These are phyloP conservation scores for Bombus vancouverensis DNA, from an alignment of 1,140 invertebrate species.

Conservation along the genomic window DNA sequence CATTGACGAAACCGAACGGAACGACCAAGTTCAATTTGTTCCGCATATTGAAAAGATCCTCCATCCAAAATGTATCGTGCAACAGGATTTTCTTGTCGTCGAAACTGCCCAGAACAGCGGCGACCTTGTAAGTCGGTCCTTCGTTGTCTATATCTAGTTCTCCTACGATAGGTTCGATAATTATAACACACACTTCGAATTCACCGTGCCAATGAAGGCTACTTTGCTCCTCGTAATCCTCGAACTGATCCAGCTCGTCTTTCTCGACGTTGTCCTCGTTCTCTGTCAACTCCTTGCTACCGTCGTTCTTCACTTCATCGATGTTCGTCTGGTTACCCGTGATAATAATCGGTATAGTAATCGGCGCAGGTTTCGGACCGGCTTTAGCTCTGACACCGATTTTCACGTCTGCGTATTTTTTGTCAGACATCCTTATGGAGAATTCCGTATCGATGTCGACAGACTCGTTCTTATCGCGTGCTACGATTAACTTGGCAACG, in stretches of 20 bases:
- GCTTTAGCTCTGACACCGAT: slow-evolving; percentile 61
- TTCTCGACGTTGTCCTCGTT: slow-evolving; percentile 65
- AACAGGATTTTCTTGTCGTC: slow-evolving; percentile 81
- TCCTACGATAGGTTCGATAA: slow-evolving; percentile 83
- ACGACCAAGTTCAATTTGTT: slow-evolving; percentile 87
- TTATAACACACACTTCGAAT: slow-evolving; percentile 77
- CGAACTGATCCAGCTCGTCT: slow-evolving; percentile 76
- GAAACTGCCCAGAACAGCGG: slow-evolving; percentile 81
- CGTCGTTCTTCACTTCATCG: not conserved
- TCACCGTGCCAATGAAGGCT: slow-evolving; percentile 84
- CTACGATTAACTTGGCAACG: slow-evolving; percentile 86
- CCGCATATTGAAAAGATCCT: slow-evolving; percentile 86
- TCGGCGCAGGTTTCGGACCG: slow-evolving; percentile 74
- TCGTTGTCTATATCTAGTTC: slow-evolving; percentile 84
- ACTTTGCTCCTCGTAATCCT: slow-evolving; percentile 77
- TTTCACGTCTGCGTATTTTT: slow-evolving; percentile 82
- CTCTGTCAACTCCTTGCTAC: not conserved
- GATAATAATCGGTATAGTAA: slow-evolving; percentile 60
- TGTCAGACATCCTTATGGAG: slow-evolving; percentile 86
- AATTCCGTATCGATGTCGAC: slow-evolving; percentile 87
- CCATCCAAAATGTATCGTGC: slow-evolving; percentile 79
- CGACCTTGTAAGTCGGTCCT: slow-evolving; percentile 81
- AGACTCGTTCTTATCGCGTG: slow-evolving; percentile 48
- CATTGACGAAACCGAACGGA: slow-evolving; percentile 84
- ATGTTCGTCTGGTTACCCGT: not conserved